Evolutionary conservation across 2,113 vertebrate genomes (phyloP), one percentile per base, ranked within the genome.

Genomic region (Scopus umbretta): DNA sequence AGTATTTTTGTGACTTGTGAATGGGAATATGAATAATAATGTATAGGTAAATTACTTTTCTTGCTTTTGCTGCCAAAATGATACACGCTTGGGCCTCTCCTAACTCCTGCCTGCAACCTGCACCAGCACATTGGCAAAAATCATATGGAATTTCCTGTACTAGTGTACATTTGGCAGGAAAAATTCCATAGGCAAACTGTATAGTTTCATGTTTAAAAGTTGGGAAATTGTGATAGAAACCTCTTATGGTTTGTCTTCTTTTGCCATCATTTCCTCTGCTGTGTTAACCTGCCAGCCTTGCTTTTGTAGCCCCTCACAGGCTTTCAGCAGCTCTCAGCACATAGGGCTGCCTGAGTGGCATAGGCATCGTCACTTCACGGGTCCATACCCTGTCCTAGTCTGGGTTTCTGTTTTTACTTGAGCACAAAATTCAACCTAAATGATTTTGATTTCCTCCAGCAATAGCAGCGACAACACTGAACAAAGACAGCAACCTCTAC

Each of bases 291-390:
- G 11, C 27, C 53, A 68, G 34, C 52, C 40, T 30, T 40, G 75
- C 25, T 73, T 65, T 65, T 7, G 32, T 11, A 72, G 56, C 43
- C 36, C 25, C 70, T 76, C 25, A 1, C 15, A 26, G 52, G 22
- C 34, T n/a, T 47, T 42, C 29, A 25, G 76, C 52, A 49, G 38
- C 40, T 56, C 53, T 61, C 34, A 16, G 36, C 36, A 32, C 22
- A 6, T 0, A 42, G 22, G 53, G 10, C 47, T 75, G 66, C 29
- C 17, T 17, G 43, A 5, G 22, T 29, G 66, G 6, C 49, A 52
- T 3, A 29, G 59, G 16, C 72, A 38, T 32, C 4, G 1, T 34
- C 71, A 10, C 0, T 0, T 59, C n/a, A 10, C 0, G 0, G 21
- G 30, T 73, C 49, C 29, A 2, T 56, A 29, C 16, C 16, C 32